These are phyloP conservation scores for Apamea sordens DNA, from an alignment of 2,888 invertebrate species.

Conservation along the genomic window DNA sequence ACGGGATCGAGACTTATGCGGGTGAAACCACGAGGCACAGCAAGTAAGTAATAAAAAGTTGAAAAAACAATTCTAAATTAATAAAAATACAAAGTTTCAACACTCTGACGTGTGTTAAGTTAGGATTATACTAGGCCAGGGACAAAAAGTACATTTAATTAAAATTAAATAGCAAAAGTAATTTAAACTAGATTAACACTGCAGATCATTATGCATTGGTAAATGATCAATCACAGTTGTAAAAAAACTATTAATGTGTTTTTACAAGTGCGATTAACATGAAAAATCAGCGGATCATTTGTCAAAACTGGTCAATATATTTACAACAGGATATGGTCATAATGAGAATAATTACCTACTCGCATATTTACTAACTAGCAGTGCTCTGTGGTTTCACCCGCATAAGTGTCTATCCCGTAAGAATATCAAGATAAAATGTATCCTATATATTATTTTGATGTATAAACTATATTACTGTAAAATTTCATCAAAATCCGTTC, in stretches of 20 bases:
- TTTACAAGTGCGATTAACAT: conserved; percentile 21
- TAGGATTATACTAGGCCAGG: neutral
- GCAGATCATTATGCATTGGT: conserved; percentile 8
- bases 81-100: neutral
- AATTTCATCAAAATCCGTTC: too few relatives aligned
- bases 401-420: too few relatives aligned
- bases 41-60: neutral
- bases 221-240: conserved; percentile 9
- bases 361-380: neutral
- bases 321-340: conserved; percentile 19
- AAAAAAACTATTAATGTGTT: conserved; percentile 17
- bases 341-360: neutral
- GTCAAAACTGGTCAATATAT: conserved; percentile 26
- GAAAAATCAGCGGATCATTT: conserved; percentile 34
- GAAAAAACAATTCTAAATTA: neutral
- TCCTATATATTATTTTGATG: too few relatives aligned
- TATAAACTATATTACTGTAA: too few relatives aligned
- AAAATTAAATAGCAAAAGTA: conserved; percentile 7
- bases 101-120: neutral
- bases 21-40: neutral
- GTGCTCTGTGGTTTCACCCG: too few relatives aligned
- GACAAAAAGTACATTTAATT: neutral
- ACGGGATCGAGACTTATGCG: neutral
- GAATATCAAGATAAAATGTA: too few relatives aligned
- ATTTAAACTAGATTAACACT: conserved; percentile 27